A percentile compares a stretch with the other conserved stretches of the same genome.
Evolutionary conservation across 1,140 invertebrate species (phyloP).

Genomic region (Brachionus angularis): DNA sequence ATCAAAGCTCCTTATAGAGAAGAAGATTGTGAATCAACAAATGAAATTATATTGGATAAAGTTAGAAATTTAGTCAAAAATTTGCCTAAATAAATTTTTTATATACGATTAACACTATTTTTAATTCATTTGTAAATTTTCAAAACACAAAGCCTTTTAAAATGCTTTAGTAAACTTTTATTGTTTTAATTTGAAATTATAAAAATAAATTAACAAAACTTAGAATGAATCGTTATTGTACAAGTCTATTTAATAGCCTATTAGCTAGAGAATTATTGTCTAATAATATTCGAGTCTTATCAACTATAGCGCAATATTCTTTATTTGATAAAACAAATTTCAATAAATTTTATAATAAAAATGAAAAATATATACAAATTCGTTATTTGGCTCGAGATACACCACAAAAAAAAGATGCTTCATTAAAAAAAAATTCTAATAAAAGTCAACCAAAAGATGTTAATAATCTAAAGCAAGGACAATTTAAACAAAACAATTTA

Average conservation of each 20-base stretch:
- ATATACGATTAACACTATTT: background rate
- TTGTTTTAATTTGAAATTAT: too few relatives aligned
- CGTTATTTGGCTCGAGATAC: slow-evolving; percentile 2
- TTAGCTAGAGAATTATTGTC: background rate
- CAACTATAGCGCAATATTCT: slow-evolving; percentile 10
- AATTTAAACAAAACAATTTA: too few relatives aligned
- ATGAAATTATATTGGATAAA: slow-evolving; percentile 36
- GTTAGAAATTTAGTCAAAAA: slow-evolving; percentile 27
- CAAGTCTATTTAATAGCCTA: too few relatives aligned
- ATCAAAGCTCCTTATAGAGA: slow-evolving; percentile 13
- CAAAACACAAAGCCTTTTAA: background rate
- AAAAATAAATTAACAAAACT: background rate
- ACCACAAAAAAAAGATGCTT: background rate
- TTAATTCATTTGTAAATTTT: too few relatives aligned
- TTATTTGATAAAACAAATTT: background rate
- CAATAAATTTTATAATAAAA: background rate
- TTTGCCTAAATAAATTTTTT: slow-evolving; percentile 17
- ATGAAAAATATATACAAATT: background rate
- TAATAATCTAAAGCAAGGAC: too few relatives aligned
- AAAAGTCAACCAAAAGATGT: background rate
- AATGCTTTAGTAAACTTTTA: slow-evolving; percentile 13
- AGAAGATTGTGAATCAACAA: slow-evolving; percentile 25
- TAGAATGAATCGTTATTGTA: slow-evolving; percentile 39
- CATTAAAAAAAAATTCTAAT: background rate
- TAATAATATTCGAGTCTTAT: slow-evolving; percentile 17